Evolutionary conservation across 2,797 vertebrate genomes (phyloP).

Genomic region (Rhynchonycteris naso): DNA sequence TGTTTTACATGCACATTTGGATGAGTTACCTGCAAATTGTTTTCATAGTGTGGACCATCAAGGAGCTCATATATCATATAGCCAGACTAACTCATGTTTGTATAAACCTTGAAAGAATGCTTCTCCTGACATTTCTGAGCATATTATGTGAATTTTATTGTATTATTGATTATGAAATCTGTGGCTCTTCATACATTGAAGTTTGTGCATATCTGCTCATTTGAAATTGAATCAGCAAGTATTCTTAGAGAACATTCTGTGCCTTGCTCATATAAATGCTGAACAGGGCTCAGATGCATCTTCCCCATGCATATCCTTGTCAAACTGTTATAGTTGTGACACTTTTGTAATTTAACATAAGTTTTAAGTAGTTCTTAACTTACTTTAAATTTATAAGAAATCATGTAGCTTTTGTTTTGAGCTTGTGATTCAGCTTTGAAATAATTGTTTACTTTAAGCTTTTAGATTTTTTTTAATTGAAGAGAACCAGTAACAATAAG

Average conservation of each 20-base stretch:
- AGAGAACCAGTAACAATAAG: background rate
- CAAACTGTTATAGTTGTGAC: background rate
- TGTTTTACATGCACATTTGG: constrained; percentile 25
- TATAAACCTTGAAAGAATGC: background rate
- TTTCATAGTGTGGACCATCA: background rate
- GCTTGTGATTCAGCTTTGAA: constrained; percentile 40
- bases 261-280: background rate
- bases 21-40: constrained; percentile 27
- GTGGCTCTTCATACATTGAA: background rate
- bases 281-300: background rate
- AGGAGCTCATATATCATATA: background rate
- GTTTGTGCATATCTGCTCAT: background rate
- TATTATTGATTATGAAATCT: background rate
- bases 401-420: background rate
- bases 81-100: constrained; percentile 8
- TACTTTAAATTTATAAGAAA: constrained; percentile 42
- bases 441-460: background rate
- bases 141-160: background rate
- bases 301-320: background rate
- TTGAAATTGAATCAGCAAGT: constrained; percentile 1
- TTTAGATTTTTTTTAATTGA: constrained; percentile 40
- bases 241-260: constrained; percentile 9
- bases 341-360: background rate
- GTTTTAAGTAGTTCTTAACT: constrained; percentile 2
- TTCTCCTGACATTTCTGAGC: constrained; percentile 35